Base-by-base conservation (phyloP, 2,888 invertebrate genomes). In the Hydropsyche betteni region DNA sequence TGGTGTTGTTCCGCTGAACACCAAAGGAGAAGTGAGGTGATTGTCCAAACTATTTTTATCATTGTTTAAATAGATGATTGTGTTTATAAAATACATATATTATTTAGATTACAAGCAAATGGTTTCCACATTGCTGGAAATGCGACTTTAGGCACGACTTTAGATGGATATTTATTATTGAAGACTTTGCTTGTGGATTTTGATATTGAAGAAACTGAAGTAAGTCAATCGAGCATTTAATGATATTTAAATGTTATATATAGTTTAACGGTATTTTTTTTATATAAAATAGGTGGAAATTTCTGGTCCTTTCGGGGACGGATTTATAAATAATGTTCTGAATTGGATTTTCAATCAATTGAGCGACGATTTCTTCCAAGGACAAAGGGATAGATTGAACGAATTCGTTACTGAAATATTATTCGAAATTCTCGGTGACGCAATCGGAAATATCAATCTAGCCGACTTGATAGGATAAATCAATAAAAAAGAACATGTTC, bases 301-400 rank as follows among this genome's bases (percentile, higher is more conserved):
- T 14, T 58, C 72, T 7, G 36, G 38, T 36, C 16, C 58, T 44
- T 34, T 72, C 7, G 72, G 50, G 1, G 55, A 51, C 7, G 16
- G 14, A n/a, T 36, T 58, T 12, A 24, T 72, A 8, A 51, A 58
- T 38, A 55, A 72, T n/a, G 55, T 72, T 34, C 12, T 72, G 2
- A 72, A 72, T 38, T 55, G 34, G 36, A 10, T 72, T 12, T 44
- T 72, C 2, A 72, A 72, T 72, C 72, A 72, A 58, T 58, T 72
- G 36, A 61, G 55, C 44, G 61, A 72, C 36, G 72, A 72, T 34
- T 36, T 72, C 10, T 58, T 72, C 72, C 72, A 72, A 58, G 72
- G 72, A 6, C 72, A 72, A 14, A 72, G 55, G 44, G 72, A 72
- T 50, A 51, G 14, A 14, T 10, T 69, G 16, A 50, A 44, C 14